Conservation (phyloP, 1,140 invertebrate species). For the Oedothorax gibbosus region DNA sequence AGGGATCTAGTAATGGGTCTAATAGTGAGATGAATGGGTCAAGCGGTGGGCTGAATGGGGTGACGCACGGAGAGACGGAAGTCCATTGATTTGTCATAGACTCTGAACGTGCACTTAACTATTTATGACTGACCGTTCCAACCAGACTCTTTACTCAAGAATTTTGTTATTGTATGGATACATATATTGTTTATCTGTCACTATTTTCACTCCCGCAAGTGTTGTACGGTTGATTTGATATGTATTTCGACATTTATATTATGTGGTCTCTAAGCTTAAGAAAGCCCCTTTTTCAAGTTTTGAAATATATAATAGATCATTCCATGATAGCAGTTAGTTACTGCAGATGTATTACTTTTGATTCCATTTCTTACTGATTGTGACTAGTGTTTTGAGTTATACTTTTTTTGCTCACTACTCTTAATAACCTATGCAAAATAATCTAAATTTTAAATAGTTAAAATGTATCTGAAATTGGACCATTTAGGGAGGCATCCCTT, state of each 20-base stretch:
- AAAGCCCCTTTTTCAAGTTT: neutral
- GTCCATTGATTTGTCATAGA: slow-evolving; percentile 29
- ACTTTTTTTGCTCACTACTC: slow-evolving; percentile 17
- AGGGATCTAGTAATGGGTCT: neutral
- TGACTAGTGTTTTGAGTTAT: slow-evolving; percentile 11
- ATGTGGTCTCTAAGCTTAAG: neutral
- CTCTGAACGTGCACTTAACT: slow-evolving; percentile 20
- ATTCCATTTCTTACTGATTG: slow-evolving; percentile 18
- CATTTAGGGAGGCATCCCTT: slow-evolving; percentile 13
- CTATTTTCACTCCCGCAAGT: slow-evolving; percentile 28
- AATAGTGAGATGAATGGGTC: slow-evolving; percentile 15
- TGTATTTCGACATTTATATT: slow-evolving; percentile 6
- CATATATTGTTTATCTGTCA: slow-evolving; percentile 25
- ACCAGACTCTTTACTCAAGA: slow-evolving; percentile 39
- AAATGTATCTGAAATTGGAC: slow-evolving; percentile 13
- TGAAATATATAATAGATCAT: slow-evolving; percentile 30
- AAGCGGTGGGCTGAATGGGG: slow-evolving; percentile 29
- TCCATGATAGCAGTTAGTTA: slow-evolving; percentile 35
- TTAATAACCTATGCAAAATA: neutral
- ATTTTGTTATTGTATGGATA: slow-evolving; percentile 22
- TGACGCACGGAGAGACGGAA: neutral
- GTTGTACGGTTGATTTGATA: slow-evolving; percentile 18
- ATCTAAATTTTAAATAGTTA: slow-evolving; percentile 10
- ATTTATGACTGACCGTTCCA: slow-evolving; percentile 22
- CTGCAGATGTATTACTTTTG: slow-evolving; percentile 31